phyloP scores from a whole-genome alignment of 2,797 vertebrate species.

The Phalanger gymnotis region DNA sequence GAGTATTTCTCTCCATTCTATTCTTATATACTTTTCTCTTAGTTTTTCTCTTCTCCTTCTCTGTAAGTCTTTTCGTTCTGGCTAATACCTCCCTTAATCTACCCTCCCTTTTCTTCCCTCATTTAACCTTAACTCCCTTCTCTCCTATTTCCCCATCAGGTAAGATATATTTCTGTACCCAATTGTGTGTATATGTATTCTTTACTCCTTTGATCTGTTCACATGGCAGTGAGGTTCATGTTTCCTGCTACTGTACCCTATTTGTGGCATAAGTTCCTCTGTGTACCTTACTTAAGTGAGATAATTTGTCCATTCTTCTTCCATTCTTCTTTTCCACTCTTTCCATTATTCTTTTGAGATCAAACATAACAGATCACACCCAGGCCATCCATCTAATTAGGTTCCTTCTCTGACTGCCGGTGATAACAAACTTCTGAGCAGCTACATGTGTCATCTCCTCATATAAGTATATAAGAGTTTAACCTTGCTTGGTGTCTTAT shows the following conservation, averaged over 20 bases:
- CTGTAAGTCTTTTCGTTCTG: not conserved
- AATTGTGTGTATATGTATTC: not conserved
- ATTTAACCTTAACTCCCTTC: not conserved
- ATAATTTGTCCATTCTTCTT: no score
- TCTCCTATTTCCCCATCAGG: not conserved
- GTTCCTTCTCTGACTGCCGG: not conserved
- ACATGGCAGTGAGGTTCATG: not conserved
- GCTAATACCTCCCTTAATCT: not conserved
- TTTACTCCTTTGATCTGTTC: not conserved
- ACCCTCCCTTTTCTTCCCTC: not conserved
- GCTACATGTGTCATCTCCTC: not conserved
- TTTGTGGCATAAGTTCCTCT: not conserved
- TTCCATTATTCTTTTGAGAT: not conserved
- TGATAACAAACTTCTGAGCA: not conserved
- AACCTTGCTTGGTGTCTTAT: not conserved
- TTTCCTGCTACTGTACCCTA: not conserved
- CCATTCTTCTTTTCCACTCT: not conserved
- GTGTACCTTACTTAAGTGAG: not conserved
- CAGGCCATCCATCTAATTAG: not conserved
- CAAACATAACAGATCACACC: not conserved
- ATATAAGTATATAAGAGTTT: not conserved
- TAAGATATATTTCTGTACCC: not conserved
- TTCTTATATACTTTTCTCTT: not conserved
- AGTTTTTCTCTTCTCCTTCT: not conserved
- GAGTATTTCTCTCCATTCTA: not conserved